Base-by-base conservation (phyloP, 2,797 vertebrate species). In the Echeneis naucrates region DNA sequence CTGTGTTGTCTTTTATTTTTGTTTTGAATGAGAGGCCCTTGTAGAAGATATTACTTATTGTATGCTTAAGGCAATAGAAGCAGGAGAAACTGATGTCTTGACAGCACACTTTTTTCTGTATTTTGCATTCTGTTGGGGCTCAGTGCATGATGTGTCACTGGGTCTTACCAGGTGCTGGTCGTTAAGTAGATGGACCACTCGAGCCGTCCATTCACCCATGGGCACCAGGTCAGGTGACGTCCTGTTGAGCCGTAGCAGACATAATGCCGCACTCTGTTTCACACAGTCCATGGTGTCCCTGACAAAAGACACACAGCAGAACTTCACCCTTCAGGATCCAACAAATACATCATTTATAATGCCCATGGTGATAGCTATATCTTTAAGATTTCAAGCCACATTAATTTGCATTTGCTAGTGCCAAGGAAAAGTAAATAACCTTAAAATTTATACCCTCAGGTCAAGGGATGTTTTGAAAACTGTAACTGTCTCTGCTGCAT, bases 251-350 rank as follows among this genome's bases (percentile, higher is more conserved):
- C 97, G 90, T 7, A 96, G 87, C 74, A 97, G 90, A 89, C 96
- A 97, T 8, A 97, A 90, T 1, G 96, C 96, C 0, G 97, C 96
- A 0, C 96, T 97, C 92, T 98, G 97, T 88, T 98, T 98, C 83
- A 98, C 97, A 0, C 97, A 96, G 88, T 98, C 97, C 96, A 97
- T 97, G 35, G 96, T 97, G 90, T 97, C 97, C 53, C 96, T 97
- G 77, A 17, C 1, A n/a, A 33, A 67, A 10, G 16, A 61, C 13
- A 27, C 7, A 45, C 19, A 52, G 17, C 0, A 59, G 17, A 38
- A 21, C 21, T n/a, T 54, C 13, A 69, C 6, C 19, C 12, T 35
- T 33, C 17, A 16, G 1, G 38, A 21, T 5, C 38, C 12, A 26
- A 33, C 5, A 19, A 14, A 52, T 4, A 19, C 23, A 35, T 4